A percentile compares a stretch with the other conserved stretches of the same genome.
Evolutionary conservation across 2,113 vertebrate species (phyloP).

Genomic region (Ptilonorhynchus violaceus): DNA sequence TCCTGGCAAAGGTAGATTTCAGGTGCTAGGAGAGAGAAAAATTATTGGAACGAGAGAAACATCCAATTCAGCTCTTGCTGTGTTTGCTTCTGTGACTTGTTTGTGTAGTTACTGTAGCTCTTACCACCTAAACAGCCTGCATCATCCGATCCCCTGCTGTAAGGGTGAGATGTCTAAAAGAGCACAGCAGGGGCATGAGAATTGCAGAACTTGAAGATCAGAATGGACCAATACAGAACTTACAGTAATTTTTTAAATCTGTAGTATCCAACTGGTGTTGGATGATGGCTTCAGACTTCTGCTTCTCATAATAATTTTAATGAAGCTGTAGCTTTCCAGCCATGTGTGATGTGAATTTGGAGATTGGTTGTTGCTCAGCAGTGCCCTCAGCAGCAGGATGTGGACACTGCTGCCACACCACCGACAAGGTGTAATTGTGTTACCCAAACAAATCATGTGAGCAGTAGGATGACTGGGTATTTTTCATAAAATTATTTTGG

Average conservation of each 20-base stretch:
- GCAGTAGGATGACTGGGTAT: not conserved
- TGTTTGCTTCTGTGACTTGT: constrained; percentile 27
- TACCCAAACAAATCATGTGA: not conserved
- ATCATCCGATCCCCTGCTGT: constrained; percentile 20
- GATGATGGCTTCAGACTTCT: constrained; percentile 10
- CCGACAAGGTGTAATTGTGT: not conserved
- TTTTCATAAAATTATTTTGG: not conserved
- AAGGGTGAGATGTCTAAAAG: constrained; percentile 1
- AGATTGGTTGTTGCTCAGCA: not conserved
- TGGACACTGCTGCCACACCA: not conserved
- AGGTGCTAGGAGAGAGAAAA: not conserved
- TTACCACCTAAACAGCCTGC: constrained; percentile 13
- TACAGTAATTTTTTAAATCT: constrained; percentile 4
- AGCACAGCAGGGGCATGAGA: constrained; percentile 15
- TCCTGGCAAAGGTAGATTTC: constrained; percentile 35
- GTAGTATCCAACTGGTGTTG: not conserved
- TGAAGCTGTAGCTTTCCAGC: constrained; percentile 11
- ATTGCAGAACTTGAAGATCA: constrained; percentile 1
- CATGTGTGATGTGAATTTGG: not conserved
- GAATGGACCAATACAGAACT: constrained; percentile 1
- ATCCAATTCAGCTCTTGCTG: constrained; percentile 35
- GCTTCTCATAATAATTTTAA: constrained; percentile 41
- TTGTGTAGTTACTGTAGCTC: not conserved
- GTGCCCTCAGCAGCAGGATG: not conserved
- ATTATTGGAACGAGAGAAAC: not conserved